Conservation (phyloP, 2,113 vertebrate species). For the Muntiacus muntjak region DNA sequence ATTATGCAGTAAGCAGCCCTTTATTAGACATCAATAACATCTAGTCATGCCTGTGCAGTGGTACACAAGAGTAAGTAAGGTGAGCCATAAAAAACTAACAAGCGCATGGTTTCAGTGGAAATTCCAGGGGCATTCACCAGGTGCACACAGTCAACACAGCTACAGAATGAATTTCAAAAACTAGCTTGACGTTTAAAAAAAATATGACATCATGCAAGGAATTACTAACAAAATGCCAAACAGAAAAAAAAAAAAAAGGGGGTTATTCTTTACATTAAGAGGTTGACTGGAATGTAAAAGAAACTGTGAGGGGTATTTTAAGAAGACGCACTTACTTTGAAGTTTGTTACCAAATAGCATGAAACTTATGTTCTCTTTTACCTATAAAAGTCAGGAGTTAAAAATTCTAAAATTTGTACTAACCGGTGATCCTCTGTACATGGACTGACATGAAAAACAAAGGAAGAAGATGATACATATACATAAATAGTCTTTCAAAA, state of each 20-base stretch:
- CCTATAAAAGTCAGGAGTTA: conserved; percentile 66
- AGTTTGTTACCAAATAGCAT: conserved; percentile 57
- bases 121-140: background rate
- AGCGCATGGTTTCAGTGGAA: background rate
- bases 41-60: background rate
- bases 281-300: background rate
- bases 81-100: background rate
- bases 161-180: background rate
- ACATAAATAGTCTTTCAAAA: background rate
- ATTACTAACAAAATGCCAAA: conserved; percentile 37
- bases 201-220: conserved; percentile 52
- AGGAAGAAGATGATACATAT: conserved; percentile 62
- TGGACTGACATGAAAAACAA: conserved; percentile 88
- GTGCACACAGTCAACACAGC: background rate
- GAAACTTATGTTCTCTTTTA: conserved; percentile 65
- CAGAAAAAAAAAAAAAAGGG: background rate
- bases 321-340: conserved; percentile 59
- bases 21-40: background rate
- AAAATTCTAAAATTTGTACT: conserved; percentile 81
- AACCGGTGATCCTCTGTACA: conserved; percentile 99
- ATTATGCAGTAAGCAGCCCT: background rate
- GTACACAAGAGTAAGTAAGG: background rate
- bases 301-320: background rate
- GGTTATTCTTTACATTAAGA: conserved; percentile 26
- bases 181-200: conserved; percentile 4